Conservation (phyloP, 2,797 vertebrate species). For the Heteromormyrus szaboi region DNA sequence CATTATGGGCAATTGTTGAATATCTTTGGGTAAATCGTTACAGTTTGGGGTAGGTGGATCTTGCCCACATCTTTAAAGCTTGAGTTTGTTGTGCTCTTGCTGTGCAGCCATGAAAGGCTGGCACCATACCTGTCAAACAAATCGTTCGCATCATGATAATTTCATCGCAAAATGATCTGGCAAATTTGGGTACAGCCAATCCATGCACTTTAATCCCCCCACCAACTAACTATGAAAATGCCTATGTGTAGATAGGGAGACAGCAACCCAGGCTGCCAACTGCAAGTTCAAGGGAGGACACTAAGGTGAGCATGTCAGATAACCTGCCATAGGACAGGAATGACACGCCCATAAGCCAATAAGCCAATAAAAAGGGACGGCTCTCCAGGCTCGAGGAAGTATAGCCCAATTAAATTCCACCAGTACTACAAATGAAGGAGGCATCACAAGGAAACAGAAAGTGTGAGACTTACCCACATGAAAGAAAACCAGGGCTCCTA, state of each 20-base stretch:
- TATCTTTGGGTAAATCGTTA: constrained; percentile 59
- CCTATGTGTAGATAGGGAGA: constrained; percentile 25
- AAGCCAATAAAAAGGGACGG: background rate
- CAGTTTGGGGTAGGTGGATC: constrained; percentile 54
- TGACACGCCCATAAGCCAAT: background rate
- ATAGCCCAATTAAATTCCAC: background rate
- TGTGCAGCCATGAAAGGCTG: constrained; percentile 81
- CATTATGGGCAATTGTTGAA: constrained; percentile 37
- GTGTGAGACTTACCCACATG: background rate
- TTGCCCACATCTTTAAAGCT: constrained; percentile 36
- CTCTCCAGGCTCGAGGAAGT: background rate
- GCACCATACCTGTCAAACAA: constrained; percentile 89
- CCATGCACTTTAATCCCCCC: background rate
- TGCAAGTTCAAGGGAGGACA: background rate
- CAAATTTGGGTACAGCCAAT: constrained; percentile 68
- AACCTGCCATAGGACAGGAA: background rate
- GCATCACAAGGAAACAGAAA: background rate
- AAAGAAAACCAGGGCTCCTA: background rate
- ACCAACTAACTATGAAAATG: constrained; percentile 63
- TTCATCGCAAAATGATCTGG: constrained; percentile 69
- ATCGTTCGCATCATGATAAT: constrained; percentile 91
- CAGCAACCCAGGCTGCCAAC: background rate
- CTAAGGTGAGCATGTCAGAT: background rate
- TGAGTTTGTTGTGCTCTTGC: constrained; percentile 50
- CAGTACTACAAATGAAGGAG: background rate